Conservation (phyloP, 2,888 invertebrate species). For the Brenthis ino region DNA sequence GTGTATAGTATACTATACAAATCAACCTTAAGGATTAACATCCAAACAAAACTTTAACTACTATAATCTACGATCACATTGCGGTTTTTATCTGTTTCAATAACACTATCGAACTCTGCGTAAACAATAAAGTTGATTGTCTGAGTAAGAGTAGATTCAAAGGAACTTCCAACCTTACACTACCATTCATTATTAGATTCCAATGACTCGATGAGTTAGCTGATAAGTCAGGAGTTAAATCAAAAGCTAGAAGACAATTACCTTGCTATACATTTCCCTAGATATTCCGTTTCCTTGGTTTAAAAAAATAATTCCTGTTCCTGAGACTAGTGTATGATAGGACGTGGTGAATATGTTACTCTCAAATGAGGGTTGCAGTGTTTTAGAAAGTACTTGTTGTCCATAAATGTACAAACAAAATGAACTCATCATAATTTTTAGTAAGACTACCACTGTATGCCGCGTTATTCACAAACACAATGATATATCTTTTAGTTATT, state of each 20-base stretch:
- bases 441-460: no score
- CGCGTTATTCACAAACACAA: constrained; percentile 39
- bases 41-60: no score
- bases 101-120: not conserved
- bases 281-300: constrained; percentile 43
- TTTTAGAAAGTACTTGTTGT: constrained; percentile 36
- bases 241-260: constrained; percentile 43
- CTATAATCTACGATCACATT: no score
- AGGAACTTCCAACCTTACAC: constrained; percentile 41
- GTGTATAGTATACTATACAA: no score
- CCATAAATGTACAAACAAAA: constrained; percentile 10
- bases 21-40: no score
- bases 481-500: constrained; percentile 37
- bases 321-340: constrained; percentile 42
- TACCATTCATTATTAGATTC: constrained; percentile 42
- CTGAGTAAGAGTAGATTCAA: constrained; percentile 39
- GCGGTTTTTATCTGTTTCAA: no score
- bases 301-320: constrained; percentile 43
- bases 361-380: constrained; percentile 33
- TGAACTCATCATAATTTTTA: no score
- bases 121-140: constrained; percentile 40
- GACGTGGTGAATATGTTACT: constrained; percentile 22
- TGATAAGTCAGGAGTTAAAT: constrained; percentile 41
- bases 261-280: constrained; percentile 40
- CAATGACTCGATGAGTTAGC: constrained; percentile 38